phyloP scores from a whole-genome alignment of 2,113 vertebrate genomes.

The Dinomys branickii region DNA sequence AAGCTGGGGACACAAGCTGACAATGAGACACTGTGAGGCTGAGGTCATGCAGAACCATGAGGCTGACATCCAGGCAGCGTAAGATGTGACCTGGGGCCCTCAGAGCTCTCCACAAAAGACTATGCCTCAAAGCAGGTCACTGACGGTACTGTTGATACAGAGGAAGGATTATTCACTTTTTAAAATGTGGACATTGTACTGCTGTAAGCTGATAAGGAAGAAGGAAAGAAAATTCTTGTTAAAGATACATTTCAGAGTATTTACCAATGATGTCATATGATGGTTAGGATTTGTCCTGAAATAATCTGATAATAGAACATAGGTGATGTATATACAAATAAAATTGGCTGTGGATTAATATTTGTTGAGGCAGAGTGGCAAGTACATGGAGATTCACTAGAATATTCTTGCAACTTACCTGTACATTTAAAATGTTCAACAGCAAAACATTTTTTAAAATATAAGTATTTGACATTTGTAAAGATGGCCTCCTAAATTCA shows the following conservation, averaged over 20 bases:
- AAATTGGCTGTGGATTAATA: background rate
- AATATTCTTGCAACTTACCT: background rate
- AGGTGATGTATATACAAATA: background rate
- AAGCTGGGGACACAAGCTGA: background rate
- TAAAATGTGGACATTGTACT: background rate
- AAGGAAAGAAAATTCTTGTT: background rate
- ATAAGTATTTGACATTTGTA: background rate
- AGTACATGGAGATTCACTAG: background rate
- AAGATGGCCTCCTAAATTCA: background rate
- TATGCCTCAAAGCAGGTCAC: background rate
- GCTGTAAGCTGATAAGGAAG: background rate
- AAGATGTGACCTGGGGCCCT: background rate
- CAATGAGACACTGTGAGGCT: background rate
- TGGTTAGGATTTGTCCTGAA: constrained; percentile 29
- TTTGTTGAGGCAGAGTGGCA: background rate
- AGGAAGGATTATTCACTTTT: background rate
- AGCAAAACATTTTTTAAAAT: constrained; percentile 6
- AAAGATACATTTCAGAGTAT: background rate
- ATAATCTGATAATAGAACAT: background rate
- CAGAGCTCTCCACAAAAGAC: background rate
- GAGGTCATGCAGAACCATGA: background rate
- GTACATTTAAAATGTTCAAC: background rate
- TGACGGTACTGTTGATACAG: background rate
- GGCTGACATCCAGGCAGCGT: background rate
- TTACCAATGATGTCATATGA: constrained; percentile 17